Evolutionary conservation across 2,797 vertebrate genomes (phyloP), one percentile per base, ranked within the genome.

Genomic region (Anguilla obscura): DNA sequence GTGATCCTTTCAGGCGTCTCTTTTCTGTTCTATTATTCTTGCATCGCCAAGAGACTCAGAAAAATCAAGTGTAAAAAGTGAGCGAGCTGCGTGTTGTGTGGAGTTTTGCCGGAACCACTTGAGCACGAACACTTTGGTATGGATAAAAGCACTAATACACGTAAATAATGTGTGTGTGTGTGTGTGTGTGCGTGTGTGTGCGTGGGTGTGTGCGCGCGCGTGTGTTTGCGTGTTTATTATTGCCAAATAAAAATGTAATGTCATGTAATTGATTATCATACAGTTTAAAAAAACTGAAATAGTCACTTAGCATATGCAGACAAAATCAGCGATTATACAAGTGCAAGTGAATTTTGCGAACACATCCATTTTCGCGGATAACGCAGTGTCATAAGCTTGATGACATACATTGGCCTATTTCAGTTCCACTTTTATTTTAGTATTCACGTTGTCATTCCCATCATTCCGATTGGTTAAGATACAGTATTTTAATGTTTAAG

Each of bases 1-100:
- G 94, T 96, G 96, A 97, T 97, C 95, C 96, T 93, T 95, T 93
- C 94, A 95, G 94, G 93, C 94, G 91, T 93, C 93, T 93, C 92
- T 94, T 90, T 94, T 93, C 95, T 93, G 94, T 94, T 91, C 93
- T 94, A 92, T 94, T 91, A 94, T 93, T 93, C 93, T 94, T 93
- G 95, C 95, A 91, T 87, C 94, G 92, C 91, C 91, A 90, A 94
- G 94, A 93, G 90, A 93, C 94, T 92, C 52, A 79, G 92, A 33
- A 93, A 96, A 96, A 97, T 96, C 95, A 89, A 90, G 94, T 94
- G 90, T 90, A 58, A 93, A 89, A 93, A 85, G 88, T 93, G 95
- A 92, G 93, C 94, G 88, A 92, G 93, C 93, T 93, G 93, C 95
- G 92, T 93, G 93, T 93, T 92, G 90, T 93, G 89, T 80, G 45